A percentile compares a stretch with the other conserved stretches of the same genome.
phyloP scores from a whole-genome alignment of 2,888 invertebrate genomes.

The Cephus runcator region DNA sequence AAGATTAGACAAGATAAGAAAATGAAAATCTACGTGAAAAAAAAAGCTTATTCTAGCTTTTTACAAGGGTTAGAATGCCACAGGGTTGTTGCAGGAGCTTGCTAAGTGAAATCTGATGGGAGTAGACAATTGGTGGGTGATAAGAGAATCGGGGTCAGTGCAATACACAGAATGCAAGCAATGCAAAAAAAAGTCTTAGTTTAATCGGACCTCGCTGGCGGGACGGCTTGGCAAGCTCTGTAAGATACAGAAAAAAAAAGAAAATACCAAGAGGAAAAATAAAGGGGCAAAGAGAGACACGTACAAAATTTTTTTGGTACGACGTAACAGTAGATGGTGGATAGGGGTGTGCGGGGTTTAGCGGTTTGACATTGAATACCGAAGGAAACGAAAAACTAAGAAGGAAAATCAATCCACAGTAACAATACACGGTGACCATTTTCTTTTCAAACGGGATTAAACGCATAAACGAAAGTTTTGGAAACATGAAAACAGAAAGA shows the following conservation, averaged over 20 bases:
- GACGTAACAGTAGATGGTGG: slow-evolving; percentile 34
- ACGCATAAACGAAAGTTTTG: too few relatives aligned
- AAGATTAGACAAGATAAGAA: too few relatives aligned
- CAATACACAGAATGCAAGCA: neutral
- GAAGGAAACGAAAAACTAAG: slow-evolving; percentile 16
- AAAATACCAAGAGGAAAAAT: slow-evolving; percentile 8
- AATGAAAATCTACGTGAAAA: too few relatives aligned
- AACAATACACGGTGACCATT: slow-evolving; percentile 5
- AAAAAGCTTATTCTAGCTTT: too few relatives aligned
- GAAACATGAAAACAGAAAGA: slow-evolving; percentile 4
- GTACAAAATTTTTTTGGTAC: slow-evolving; percentile 5
- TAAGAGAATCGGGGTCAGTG: neutral
- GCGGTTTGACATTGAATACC: neutral
- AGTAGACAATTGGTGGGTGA: neutral
- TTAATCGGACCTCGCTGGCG: neutral
- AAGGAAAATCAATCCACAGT: slow-evolving; percentile 20
- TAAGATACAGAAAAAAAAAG: neutral
- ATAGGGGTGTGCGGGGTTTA: slow-evolving; percentile 13
- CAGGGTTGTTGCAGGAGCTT: neutral
- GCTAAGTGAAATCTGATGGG: neutral
- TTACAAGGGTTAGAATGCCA: neutral
- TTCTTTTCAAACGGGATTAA: too few relatives aligned
- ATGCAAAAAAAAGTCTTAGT: too few relatives aligned
- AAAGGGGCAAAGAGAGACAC: slow-evolving; percentile 13
- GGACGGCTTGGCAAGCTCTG: neutral